Percentiles rank a stretch among this genome's conserved stretches.
phyloP scores from a whole-genome alignment of 2,797 vertebrate species.

The Galagoides demidoff region DNA sequence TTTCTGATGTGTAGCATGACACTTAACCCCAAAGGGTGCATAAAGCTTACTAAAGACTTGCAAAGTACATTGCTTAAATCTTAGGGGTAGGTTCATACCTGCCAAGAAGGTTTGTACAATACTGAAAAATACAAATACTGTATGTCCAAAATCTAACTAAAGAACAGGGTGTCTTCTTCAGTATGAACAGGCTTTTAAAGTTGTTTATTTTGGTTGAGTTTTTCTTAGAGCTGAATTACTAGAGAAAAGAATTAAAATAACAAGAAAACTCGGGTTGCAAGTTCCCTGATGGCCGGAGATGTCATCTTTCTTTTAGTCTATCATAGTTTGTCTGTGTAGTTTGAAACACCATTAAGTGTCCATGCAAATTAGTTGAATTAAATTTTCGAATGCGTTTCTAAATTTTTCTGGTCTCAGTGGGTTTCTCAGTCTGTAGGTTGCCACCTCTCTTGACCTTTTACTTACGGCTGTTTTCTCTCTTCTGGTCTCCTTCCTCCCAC shows the following conservation, averaged over 20 bases:
- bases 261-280: not conserved
- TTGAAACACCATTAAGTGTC: not conserved
- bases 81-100: constrained; percentile 20
- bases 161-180: not conserved
- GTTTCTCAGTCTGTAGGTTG: not conserved
- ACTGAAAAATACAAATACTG: not conserved
- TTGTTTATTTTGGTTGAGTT: constrained; percentile 30
- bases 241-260: constrained; percentile 11
- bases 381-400: not conserved
- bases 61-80: constrained; percentile 12
- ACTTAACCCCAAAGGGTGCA: not conserved
- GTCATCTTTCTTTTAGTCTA: not conserved
- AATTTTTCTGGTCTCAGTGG: not conserved
- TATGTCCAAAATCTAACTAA: not conserved
- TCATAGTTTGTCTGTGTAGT: not conserved
- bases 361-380: not conserved
- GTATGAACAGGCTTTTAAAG: not conserved
- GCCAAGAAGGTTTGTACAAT: constrained; percentile 51
- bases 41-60: not conserved
- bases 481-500: not conserved
- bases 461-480: not conserved
- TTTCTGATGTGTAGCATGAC: not conserved
- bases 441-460: not conserved
- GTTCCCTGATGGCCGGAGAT: not conserved
- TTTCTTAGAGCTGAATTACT: constrained; percentile 19